Evolutionary conservation across 2,888 invertebrate species (phyloP), one percentile per base, ranked within the genome.

Genomic region (Thymelicus lineola): DNA sequence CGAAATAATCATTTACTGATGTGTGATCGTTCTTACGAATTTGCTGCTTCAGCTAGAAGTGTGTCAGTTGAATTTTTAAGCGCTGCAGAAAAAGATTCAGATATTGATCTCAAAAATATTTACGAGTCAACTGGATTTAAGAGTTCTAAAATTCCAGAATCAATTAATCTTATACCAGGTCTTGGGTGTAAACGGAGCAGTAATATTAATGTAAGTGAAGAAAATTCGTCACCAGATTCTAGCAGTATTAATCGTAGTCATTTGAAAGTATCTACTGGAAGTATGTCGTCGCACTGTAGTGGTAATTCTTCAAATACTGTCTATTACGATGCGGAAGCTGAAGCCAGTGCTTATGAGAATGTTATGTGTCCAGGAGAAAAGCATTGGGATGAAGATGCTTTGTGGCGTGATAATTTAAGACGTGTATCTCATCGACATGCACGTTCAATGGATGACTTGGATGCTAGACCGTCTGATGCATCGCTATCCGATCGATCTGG

Each of bases 371-470:
- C 95, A 80, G 96, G 96, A 62, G 96, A 96, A 79, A 96, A 96
- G 83, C 94, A 97, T 50, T 97, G 97, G 97, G 97, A 97, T 81
- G 97, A 97, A 87, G 97, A 97, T 87, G 91, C 95, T 7, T 89
- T 97, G 42, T 97, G 97, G 97, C 94, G 96, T 69, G 97, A 97
- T 80, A 96, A 96, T 80, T 90, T 97, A 63, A 94, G 97, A 72
- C 94, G 96, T 73, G 97, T 97, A 0, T 97, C 97, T 73, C 96
- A 97, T 78, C 94, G 97, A 48, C 97, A 97, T 81, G 97, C 97
- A 0, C 95, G 97, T 66, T 97, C 97, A 0, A 93, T 97, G 89
- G 97, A 98, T 79, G 97, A 97, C 86, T 94, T 98, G 67, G 97
- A 97, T 76, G 81, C 88, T 14, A 79, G 87, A 75, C 86, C 87